Conservation (phyloP, 2,113 vertebrate genomes). For the Grammomys surdaster region DNA sequence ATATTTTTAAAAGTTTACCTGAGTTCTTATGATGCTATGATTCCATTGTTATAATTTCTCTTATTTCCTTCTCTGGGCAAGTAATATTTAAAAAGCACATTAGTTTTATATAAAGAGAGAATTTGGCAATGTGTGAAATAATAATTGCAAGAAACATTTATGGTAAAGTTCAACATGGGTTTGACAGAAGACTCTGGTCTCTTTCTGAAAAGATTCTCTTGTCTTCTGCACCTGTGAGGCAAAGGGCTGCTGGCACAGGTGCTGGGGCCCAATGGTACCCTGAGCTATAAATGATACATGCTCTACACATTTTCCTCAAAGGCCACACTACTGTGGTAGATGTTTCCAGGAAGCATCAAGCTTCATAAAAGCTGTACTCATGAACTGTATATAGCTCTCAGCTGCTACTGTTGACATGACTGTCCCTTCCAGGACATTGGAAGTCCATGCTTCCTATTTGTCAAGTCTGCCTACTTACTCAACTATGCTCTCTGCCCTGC, state of each 20-base stretch:
- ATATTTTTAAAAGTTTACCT: not conserved
- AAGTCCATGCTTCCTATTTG: not conserved
- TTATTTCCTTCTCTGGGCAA: not conserved
- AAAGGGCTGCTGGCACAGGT: not conserved
- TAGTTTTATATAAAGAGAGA: not conserved
- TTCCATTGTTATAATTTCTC: not conserved
- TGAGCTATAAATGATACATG: not conserved
- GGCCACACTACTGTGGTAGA: not conserved
- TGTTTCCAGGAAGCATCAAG: not conserved
- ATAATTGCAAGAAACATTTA: not conserved
- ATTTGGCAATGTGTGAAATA: not conserved
- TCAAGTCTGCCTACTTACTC: not conserved
- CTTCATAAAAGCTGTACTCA: not conserved
- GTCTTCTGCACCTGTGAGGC: not conserved
- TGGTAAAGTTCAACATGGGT: not conserved
- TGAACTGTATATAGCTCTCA: not conserved
- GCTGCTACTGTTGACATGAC: not conserved
- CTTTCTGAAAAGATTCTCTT: not conserved
- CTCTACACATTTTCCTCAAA: not conserved
- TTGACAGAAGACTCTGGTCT: not conserved
- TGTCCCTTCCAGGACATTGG: not conserved
- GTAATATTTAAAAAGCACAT: not conserved
- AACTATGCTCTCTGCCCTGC: not conserved
- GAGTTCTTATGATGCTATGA: not conserved
- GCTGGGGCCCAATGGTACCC: too few species aligned